phyloP scores from a whole-genome alignment of 2,113 vertebrate species.

The Gnathonemus longibarbis region DNA sequence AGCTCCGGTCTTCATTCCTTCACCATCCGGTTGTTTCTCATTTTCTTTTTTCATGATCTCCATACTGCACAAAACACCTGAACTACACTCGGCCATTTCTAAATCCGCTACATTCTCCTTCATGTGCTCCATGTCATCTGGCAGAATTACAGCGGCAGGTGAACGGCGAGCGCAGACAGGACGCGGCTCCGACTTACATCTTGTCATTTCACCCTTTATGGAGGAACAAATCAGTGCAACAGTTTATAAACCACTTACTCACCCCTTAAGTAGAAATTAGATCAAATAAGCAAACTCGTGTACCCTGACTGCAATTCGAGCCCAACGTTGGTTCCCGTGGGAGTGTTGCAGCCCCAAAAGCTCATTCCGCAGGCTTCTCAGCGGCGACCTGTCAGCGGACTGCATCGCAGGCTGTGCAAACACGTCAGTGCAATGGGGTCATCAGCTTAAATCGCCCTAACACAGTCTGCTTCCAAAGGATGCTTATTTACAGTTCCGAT shows the following conservation, averaged over 20 bases:
- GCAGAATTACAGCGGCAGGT: neutral
- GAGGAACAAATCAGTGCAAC: neutral
- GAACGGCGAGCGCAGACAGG: neutral
- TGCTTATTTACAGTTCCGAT: neutral
- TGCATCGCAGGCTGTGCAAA: neutral
- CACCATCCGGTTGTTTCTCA: neutral
- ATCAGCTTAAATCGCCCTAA: neutral
- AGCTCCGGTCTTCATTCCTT: neutral
- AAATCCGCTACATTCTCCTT: neutral
- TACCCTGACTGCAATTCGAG: neutral
- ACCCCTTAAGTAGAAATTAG: neutral
- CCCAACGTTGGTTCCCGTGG: neutral
- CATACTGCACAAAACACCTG: neutral
- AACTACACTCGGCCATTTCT: neutral
- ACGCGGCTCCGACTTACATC: neutral
- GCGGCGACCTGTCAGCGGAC: slow-evolving; percentile 19
- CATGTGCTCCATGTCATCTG: neutral
- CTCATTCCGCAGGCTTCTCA: slow-evolving; percentile 28
- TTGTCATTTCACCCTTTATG: neutral
- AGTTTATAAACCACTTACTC: neutral
- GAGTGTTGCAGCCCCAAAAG: neutral
- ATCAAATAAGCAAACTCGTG: neutral
- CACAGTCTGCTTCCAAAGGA: neutral
- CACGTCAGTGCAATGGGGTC: neutral
- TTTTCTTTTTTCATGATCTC: neutral